Percentiles rank a stretch among this genome's conserved stretches.
These are phyloP conservation scores for Strigamia transsilvanica DNA, from an alignment of 2,888 invertebrate species.

Conservation along the genomic window DNA sequence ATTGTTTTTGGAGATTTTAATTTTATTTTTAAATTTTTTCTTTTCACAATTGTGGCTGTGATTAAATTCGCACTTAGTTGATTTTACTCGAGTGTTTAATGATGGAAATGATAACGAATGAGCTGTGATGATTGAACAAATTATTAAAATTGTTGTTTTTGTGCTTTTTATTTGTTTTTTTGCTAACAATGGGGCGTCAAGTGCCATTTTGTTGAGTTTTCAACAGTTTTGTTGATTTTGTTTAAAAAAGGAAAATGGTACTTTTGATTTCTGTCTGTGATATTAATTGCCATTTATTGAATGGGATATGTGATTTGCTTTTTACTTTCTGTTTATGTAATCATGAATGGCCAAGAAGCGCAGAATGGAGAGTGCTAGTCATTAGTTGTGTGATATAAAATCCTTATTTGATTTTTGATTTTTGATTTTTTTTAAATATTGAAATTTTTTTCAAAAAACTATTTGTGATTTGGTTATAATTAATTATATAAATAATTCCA, in stretches of 20 bases:
- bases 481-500: background rate
- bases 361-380: constrained; percentile 35
- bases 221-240: background rate
- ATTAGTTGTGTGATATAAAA: constrained; percentile 31
- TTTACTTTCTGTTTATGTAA: background rate
- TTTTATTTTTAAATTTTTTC: background rate
- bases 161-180: constrained; percentile 3
- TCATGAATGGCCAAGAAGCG: constrained; percentile 32
- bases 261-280: constrained; percentile 49
- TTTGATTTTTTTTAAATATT: no score
- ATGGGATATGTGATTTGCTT: constrained; percentile 36
- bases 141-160: background rate
- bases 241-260: constrained; percentile 32
- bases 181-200: background rate
- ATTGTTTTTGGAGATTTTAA: background rate
- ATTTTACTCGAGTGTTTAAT: background rate
- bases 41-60: constrained; percentile 40
- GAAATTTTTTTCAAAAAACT: no score
- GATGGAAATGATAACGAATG: constrained; percentile 11
- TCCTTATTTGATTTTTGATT: background rate
- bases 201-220: constrained; percentile 4
- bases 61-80: constrained; percentile 11
- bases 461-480: no score
- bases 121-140: constrained; percentile 31
- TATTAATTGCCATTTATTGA: constrained; percentile 47